These are phyloP conservation scores for Aegypius monachus DNA, from an alignment of 2,113 vertebrate species.

Conservation along the genomic window DNA sequence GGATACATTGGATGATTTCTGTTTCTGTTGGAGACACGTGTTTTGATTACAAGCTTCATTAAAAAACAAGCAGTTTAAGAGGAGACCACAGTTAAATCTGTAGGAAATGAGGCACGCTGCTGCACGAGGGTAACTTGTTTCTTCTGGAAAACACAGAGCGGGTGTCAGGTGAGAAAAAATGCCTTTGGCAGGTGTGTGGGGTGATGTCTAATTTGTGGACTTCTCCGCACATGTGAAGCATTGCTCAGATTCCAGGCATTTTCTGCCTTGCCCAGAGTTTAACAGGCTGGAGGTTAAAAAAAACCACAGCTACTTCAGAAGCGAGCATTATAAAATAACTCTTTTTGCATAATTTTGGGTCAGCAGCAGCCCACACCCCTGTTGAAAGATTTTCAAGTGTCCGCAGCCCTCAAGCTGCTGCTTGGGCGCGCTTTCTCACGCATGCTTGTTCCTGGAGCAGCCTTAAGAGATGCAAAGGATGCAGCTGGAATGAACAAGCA, in stretches of 20 bases:
- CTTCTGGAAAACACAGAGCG: background rate
- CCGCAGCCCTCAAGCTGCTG: background rate
- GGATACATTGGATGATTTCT: background rate
- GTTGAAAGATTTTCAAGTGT: background rate
- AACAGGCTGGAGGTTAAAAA: background rate
- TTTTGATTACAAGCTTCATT: background rate
- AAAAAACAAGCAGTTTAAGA: background rate
- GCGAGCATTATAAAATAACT: background rate
- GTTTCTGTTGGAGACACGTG: accelerated
- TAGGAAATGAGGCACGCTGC: background rate
- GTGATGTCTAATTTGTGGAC: background rate
- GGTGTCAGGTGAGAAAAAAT: background rate
- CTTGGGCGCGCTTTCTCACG: background rate
- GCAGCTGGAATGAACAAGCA: background rate
- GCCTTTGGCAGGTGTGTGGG: background rate
- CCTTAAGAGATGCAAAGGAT: background rate
- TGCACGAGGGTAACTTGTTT: background rate
- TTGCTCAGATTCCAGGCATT: background rate
- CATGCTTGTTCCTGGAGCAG: background rate
- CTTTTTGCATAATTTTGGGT: background rate
- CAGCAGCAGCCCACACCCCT: background rate
- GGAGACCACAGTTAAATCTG: background rate
- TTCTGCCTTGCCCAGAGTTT: background rate
- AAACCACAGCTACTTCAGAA: background rate
- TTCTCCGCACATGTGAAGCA: background rate